Percentiles rank a stretch among this genome's conserved stretches.
phyloP scores from a whole-genome alignment of 2,113 vertebrate genomes.

The Corynorhinus townsendii region DNA sequence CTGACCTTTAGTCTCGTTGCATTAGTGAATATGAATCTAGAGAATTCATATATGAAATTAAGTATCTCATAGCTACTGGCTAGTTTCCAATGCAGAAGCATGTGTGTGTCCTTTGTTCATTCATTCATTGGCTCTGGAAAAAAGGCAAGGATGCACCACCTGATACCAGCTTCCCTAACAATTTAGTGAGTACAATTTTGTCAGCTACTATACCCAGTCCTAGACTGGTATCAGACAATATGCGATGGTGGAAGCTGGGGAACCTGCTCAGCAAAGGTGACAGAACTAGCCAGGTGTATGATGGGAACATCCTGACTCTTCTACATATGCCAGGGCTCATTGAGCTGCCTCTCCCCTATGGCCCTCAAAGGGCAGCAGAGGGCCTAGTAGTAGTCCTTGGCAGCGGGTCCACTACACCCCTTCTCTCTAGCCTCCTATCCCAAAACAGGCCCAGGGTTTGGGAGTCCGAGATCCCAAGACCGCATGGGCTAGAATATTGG shows the following conservation, averaged over 20 bases:
- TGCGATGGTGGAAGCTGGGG: not conserved
- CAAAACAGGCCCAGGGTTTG: not conserved
- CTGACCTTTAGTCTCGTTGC: not conserved
- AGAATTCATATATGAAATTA: constrained; percentile 1
- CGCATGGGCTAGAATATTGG: not conserved
- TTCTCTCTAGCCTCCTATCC: too few relatives aligned
- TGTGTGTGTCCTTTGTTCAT: not conserved
- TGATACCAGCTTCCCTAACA: not conserved
- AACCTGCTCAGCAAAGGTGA: not conserved
- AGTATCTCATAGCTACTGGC: not conserved
- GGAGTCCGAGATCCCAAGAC: not conserved
- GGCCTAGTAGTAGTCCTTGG: not conserved
- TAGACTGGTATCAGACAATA: not conserved
- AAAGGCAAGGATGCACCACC: not conserved
- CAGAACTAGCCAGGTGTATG: not conserved
- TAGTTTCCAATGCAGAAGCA: not conserved
- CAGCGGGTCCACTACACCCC: not conserved
- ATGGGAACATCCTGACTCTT: not conserved
- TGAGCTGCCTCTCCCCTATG: not conserved
- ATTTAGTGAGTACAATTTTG: not conserved
- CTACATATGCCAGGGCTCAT: not conserved
- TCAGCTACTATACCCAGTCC: not conserved
- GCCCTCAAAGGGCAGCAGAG: not conserved
- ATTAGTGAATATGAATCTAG: not conserved
- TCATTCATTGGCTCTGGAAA: not conserved